Conservation (phyloP, 2,113 vertebrate genomes). For the Pelecanoides urinatrix region DNA sequence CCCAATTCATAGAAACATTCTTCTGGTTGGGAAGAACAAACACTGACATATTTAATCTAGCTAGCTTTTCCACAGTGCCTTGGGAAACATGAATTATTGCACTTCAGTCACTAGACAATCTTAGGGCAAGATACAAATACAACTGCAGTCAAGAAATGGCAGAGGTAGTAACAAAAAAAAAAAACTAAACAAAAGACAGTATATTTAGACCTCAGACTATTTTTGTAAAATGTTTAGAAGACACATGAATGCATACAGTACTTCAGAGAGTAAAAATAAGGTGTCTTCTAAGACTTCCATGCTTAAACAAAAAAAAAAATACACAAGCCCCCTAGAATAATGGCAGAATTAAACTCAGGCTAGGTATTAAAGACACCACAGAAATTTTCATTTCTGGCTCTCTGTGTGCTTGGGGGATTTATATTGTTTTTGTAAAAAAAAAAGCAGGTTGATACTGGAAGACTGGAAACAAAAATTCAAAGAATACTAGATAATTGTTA, state of each 20-base stretch:
- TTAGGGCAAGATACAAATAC: background rate
- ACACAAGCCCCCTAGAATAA: background rate
- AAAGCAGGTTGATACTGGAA: background rate
- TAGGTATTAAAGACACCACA: background rate
- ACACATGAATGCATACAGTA: background rate
- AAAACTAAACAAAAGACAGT: background rate
- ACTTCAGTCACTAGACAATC: background rate
- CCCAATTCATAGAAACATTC: background rate
- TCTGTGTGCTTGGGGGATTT: background rate
- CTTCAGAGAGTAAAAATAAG: background rate
- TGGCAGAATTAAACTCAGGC: background rate
- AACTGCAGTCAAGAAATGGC: background rate
- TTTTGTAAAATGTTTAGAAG: background rate
- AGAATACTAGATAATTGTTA: background rate
- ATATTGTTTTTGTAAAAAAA: background rate
- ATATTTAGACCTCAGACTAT: background rate
- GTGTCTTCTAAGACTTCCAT: background rate
- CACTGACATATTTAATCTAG: background rate
- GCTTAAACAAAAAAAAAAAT: background rate
- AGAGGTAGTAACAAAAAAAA: background rate
- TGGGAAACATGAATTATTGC: background rate
- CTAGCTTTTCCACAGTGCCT: background rate
- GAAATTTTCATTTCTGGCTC: background rate
- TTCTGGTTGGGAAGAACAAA: background rate
- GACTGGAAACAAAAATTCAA: background rate